Evolutionary conservation across 2,888 invertebrate genomes (phyloP).

Genomic region (Heliconius cydno): DNA sequence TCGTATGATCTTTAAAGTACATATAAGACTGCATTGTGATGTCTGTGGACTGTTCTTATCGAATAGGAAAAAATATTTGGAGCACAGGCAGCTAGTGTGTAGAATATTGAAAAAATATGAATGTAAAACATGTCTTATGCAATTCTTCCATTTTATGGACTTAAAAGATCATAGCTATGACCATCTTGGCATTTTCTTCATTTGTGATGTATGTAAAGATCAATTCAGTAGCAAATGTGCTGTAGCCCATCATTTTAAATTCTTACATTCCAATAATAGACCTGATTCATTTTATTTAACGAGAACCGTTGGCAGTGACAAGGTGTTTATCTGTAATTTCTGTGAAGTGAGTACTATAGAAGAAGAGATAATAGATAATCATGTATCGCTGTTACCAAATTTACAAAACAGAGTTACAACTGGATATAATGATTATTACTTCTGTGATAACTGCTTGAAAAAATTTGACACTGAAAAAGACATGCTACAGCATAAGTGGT

Average conservation of each 20-base stretch:
- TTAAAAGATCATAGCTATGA: constrained; percentile 72
- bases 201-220: constrained; percentile 74
- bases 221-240: constrained; percentile 65
- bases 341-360: constrained; percentile 68
- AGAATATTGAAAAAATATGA: constrained; percentile 58
- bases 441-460: constrained; percentile 69
- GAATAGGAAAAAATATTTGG: constrained; percentile 56
- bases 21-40: constrained; percentile 74
- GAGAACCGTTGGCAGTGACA: constrained; percentile 60
- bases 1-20: constrained; percentile 73
- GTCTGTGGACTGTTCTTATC: constrained; percentile 59
- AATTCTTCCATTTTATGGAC: constrained; percentile 67
- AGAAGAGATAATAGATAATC: constrained; percentile 59
- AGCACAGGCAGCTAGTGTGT: constrained; percentile 64
- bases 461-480: constrained; percentile 67
- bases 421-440: constrained; percentile 68
- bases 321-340: constrained; percentile 67
- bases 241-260: constrained; percentile 66
- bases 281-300: constrained; percentile 57
- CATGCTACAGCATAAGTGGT: constrained; percentile 75
- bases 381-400: constrained; percentile 63
- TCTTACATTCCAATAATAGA: constrained; percentile 61
- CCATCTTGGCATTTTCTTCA: constrained; percentile 56
- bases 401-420: constrained; percentile 64
- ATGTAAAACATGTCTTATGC: constrained; percentile 62